A percentile compares a stretch with the other conserved stretches of the same genome.
These are phyloP conservation scores for Marcusenius ussheri DNA, from an alignment of 2,113 vertebrate genomes.

Conservation along the genomic window DNA sequence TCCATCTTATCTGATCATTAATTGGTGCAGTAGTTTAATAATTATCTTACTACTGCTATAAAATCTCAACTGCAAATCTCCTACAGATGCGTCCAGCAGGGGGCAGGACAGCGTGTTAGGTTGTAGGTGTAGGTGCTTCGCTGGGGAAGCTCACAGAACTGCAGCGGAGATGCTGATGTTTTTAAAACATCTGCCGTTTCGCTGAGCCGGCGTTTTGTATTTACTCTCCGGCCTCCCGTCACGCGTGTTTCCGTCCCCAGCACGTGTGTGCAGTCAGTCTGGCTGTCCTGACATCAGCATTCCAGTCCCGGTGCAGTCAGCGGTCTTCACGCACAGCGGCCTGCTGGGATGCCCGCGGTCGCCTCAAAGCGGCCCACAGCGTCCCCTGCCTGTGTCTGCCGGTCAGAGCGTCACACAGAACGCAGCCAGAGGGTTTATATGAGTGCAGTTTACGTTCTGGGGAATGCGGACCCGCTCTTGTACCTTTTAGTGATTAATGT, in stretches of 20 bases:
- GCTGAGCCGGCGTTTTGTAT: background rate
- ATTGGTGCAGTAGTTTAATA: background rate
- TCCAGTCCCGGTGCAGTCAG: background rate
- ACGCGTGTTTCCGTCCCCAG: background rate
- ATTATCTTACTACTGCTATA: background rate
- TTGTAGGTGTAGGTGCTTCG: background rate
- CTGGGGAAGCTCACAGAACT: background rate
- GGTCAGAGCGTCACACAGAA: background rate
- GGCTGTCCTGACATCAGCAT: background rate
- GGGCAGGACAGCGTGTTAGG: background rate
- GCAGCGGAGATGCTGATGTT: background rate
- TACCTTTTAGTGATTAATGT: background rate
- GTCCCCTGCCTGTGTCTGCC: too few relatives aligned
- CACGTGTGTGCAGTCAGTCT: background rate
- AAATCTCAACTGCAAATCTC: background rate
- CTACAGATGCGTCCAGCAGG: background rate
- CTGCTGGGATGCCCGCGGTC: background rate
- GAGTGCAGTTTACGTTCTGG: background rate
- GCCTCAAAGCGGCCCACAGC: background rate
- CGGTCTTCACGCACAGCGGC: background rate
- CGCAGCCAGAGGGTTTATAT: background rate
- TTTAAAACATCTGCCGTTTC: background rate
- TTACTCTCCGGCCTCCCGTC: background rate
- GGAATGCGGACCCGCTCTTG: background rate
- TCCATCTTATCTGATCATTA: background rate